Evolutionary conservation across 2,797 vertebrate genomes (phyloP).

Genomic region (Girardinus metallicus): DNA sequence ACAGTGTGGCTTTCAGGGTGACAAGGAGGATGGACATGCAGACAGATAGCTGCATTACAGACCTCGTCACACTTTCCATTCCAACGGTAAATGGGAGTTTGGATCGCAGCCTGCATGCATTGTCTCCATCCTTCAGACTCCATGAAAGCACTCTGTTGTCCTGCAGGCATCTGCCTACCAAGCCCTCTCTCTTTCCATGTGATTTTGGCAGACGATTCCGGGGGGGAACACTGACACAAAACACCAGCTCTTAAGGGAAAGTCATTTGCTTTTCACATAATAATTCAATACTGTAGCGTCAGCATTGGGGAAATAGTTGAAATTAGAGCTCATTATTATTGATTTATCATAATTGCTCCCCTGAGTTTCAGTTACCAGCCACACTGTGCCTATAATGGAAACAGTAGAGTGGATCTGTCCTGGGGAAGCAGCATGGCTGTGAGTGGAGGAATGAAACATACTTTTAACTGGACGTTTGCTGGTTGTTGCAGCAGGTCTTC

Average conservation of each 20-base stretch:
- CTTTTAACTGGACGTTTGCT: conserved; percentile 68
- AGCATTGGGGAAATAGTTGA: conserved; percentile 21
- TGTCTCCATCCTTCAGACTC: conserved; percentile 72
- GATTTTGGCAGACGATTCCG: conserved; percentile 61
- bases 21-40: conserved; percentile 56
- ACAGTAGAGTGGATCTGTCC: conserved; percentile 25
- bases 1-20: conserved; percentile 53
- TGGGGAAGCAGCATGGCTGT: conserved; percentile 5
- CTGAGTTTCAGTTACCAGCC: conserved; percentile 66
- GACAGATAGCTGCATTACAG: conserved; percentile 68
- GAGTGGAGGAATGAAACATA: conserved; percentile 50
- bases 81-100: conserved; percentile 71
- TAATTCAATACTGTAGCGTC: conserved; percentile 39
- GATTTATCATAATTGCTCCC: conserved; percentile 32
- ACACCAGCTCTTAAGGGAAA: conserved; percentile 52
- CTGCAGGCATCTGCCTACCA: conserved; percentile 71
- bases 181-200: conserved; percentile 63
- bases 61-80: conserved; percentile 72
- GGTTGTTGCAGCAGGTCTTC: conserved; percentile 27
- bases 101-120: conserved; percentile 75
- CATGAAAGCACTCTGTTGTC: conserved; percentile 77
- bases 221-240: conserved; percentile 33
- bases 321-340: conserved; percentile 26
- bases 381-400: conserved; percentile 47
- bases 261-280: conserved; percentile 46